Evolutionary conservation across 2,888 invertebrate genomes (phyloP), one percentile per base, ranked within the genome.

Genomic region (Trypoxylon attenuatum): DNA sequence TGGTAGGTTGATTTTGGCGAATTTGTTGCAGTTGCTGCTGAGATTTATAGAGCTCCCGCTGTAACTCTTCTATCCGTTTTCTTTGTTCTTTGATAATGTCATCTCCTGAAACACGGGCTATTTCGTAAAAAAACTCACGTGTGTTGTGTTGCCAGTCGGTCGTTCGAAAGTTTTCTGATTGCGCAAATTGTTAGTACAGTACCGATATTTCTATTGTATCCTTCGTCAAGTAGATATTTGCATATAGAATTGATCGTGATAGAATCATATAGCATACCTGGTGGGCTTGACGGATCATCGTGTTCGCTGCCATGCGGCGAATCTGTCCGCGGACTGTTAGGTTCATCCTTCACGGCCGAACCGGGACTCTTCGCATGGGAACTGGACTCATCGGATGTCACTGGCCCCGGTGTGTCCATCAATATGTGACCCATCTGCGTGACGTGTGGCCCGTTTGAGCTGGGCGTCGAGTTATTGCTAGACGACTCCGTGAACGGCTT

Each of bases 11-110:
- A 62, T 91, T 91, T 71, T 92, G 89, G n/a, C 87, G 86, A 42
- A 91, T 90, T 69, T 91, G 92, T 79, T 94, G 92, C 69, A 94
- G 84, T 82, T 94, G 94, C 75, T 93, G 91, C 65, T 95, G 93
- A 0, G 94, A 94, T 71, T 93, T 91, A 63, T 93, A 93, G 72
- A 95, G 83, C 81, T 95, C 94, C 1, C 95, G 88, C 84, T 96
- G 95, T 43, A 97, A 88, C 81, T 96, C 95, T 81, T 96, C 94
- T 75, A 97, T 97, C 86, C 94, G 93, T 53, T 94, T 91, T 79
- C 94, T 93, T 84, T 97, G 96, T 80, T 95, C 94, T 64, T 92
- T 91, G 52, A 96, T 92, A 62, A 95, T 91, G 77, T 95, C 94
- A 79, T 95, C 94, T 63, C 90, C 90, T 85, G 73, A 68, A 80